Conservation (phyloP, 2,797 vertebrate species). For the Danio aesculapii region DNA sequence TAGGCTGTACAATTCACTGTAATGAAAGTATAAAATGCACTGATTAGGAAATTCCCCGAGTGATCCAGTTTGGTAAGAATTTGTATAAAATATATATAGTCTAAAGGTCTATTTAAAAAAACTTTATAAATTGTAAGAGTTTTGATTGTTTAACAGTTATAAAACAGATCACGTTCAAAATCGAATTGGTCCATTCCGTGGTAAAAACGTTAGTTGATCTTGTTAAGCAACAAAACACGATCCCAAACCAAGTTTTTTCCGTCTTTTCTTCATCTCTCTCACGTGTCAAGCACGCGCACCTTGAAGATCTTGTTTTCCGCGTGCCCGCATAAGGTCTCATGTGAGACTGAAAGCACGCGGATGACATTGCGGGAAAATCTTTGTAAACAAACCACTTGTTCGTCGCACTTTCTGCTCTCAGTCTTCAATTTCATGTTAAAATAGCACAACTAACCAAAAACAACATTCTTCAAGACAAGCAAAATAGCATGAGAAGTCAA, state of each 20-base stretch:
- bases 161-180: not conserved
- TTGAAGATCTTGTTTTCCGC: constrained; percentile 62
- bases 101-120: too few species aligned
- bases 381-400: constrained; percentile 58
- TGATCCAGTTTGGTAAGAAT: too few species aligned
- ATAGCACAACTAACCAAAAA: not conserved
- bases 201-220: constrained; percentile 7
- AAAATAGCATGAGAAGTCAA: not conserved
- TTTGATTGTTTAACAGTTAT: too few species aligned
- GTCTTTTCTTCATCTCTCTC: constrained; percentile 43
- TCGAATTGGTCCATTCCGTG: not conserved
- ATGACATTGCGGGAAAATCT: constrained; percentile 65
- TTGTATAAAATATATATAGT: too few species aligned
- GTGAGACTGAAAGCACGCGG: constrained; percentile 75
- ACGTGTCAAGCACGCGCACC: constrained; percentile 68
- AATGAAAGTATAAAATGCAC: too few species aligned
- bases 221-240: not conserved
- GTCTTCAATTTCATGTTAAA: not conserved
- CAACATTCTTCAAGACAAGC: not conserved
- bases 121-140: too few species aligned
- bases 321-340: constrained; percentile 61
- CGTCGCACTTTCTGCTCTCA: not conserved
- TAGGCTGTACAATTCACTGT: too few species aligned
- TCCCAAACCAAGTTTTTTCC: not conserved
- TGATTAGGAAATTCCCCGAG: too few species aligned